phyloP scores from a whole-genome alignment of 2,797 vertebrate species.

The Cirrhinus mrigala region DNA sequence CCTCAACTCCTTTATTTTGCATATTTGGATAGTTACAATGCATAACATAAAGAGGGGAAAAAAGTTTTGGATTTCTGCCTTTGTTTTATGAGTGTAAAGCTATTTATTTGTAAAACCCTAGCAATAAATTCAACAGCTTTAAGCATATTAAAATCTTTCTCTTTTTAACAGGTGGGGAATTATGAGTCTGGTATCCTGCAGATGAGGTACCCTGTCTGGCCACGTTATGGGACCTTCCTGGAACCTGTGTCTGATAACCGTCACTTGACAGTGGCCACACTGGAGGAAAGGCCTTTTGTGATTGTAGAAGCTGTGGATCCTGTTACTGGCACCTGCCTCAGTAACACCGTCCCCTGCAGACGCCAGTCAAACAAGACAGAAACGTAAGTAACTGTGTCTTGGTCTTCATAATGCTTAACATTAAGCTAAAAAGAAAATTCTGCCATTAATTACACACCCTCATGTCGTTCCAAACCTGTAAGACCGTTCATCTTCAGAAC shows the following conservation, averaged over 20 bases:
- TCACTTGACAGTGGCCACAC: constrained; percentile 94
- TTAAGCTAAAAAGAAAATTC: background rate
- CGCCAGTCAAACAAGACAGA: constrained; percentile 91
- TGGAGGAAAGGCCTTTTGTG: constrained; percentile 96
- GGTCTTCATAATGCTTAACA: background rate
- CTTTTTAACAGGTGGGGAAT: constrained; percentile 86
- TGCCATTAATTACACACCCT: background rate
- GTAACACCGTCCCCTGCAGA: constrained; percentile 96
- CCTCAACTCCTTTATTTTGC: background rate
- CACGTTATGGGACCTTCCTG: constrained; percentile 89
- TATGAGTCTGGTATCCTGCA: constrained; percentile 91
- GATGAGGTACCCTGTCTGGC: constrained; percentile 98
- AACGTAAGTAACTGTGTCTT: constrained; percentile 67
- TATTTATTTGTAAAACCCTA: background rate
- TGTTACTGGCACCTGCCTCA: constrained; percentile 89
- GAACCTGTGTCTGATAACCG: constrained; percentile 91
- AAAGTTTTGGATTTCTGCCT: background rate
- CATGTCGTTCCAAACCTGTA: too few relatives aligned
- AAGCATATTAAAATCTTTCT: background rate
- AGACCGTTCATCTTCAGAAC: too few relatives aligned
- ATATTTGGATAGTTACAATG: background rate
- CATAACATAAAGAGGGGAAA: background rate
- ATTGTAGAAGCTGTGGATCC: constrained; percentile 95
- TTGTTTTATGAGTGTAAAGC: background rate
- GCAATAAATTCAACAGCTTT: background rate